phyloP scores from a whole-genome alignment of 1,140 invertebrate species.

The Orchestia grillus region DNA sequence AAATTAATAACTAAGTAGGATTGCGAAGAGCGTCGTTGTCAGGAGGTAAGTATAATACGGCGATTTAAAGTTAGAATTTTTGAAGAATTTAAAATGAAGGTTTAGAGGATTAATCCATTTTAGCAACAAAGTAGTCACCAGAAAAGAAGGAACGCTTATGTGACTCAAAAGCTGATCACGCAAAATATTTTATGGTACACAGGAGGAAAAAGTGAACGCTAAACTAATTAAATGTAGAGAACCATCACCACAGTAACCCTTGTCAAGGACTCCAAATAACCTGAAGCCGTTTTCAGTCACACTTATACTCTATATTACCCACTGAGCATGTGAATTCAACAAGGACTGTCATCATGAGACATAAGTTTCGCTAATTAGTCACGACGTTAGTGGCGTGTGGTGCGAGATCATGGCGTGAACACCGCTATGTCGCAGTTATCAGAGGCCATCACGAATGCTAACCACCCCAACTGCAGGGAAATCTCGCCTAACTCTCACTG shows the following conservation, averaged over 20 bases:
- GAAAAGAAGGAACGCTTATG: neutral
- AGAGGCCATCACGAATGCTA: neutral
- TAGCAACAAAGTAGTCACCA: neutral
- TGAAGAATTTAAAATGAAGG: neutral
- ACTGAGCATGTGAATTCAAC: neutral
- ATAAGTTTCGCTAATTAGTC: conserved; percentile 36
- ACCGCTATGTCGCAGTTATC: neutral
- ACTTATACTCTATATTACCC: neutral
- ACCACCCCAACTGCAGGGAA: neutral
- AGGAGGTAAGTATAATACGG: neutral
- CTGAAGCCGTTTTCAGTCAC: neutral
- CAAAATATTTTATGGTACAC: neutral
- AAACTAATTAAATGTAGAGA: no score
- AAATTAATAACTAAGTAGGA: neutral
- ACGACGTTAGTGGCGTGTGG: neutral
- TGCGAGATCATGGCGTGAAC: neutral
- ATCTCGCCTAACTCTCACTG: neutral
- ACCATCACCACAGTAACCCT: no score
- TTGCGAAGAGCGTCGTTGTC: no score
- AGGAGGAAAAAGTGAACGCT: no score
- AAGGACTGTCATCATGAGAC: neutral
- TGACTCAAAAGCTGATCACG: neutral
- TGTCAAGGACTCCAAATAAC: no score
- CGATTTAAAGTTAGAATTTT: neutral
- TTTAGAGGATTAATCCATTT: neutral